These are phyloP conservation scores for Mamestra configurata DNA, from an alignment of 1,140 invertebrate species.

Conservation along the genomic window DNA sequence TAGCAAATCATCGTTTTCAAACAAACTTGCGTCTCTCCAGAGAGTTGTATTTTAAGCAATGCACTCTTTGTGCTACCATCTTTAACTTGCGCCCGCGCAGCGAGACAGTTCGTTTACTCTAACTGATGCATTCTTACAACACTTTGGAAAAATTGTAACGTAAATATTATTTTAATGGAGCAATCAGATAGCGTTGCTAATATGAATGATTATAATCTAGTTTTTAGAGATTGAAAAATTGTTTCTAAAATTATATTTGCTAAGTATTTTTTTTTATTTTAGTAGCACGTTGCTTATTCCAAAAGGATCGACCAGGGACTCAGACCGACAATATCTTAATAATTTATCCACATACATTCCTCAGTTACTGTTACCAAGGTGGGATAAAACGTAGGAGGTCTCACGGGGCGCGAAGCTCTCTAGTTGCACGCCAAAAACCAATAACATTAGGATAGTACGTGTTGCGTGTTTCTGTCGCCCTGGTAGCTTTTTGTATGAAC, in stretches of 20 bases:
- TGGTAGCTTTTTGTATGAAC: conserved; percentile 56
- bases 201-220: background rate
- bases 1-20: background rate
- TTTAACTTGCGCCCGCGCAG: conserved; percentile 22
- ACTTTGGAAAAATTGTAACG: conserved; percentile 39
- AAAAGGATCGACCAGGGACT: conserved; percentile 60
- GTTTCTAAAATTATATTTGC: too few relatives aligned
- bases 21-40: background rate
- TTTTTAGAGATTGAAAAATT: too few relatives aligned
- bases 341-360: conserved; percentile 76
- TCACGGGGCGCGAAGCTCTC: conserved; percentile 63
- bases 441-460: conserved; percentile 75
- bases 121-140: conserved; percentile 49
- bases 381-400: conserved; percentile 76
- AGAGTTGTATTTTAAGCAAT: background rate
- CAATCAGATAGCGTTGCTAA: background rate
- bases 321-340: conserved; percentile 71
- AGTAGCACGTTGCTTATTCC: too few relatives aligned
- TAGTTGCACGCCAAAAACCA: conserved; percentile 71
- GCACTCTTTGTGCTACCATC: conserved; percentile 9
- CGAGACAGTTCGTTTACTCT: conserved; percentile 47
- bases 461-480: conserved; percentile 59
- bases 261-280: conserved; percentile 4
- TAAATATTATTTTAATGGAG: conserved; percentile 41
- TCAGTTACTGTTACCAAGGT: conserved; percentile 67